Base-by-base conservation (phyloP, 2,888 invertebrate species). In the Glyphotaelius pellucidus region DNA sequence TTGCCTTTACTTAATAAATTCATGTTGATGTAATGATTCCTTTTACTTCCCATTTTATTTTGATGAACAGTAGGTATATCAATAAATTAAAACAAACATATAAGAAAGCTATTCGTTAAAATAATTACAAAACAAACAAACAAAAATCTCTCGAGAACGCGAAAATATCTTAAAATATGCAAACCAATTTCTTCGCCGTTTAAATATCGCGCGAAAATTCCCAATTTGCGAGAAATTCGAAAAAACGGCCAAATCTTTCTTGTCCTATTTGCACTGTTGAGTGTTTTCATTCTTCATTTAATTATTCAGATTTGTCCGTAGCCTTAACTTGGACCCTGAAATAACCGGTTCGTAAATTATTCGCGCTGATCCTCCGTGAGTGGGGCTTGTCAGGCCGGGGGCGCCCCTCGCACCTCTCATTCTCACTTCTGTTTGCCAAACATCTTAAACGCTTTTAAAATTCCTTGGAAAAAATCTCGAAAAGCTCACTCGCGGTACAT, bases 311-410 rank as follows among this genome's bases (percentile, higher is more conserved):
- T 87, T 87, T 87, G 87, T 47, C 52, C 52, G 30, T 31, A 14
- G 67, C 52, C 35, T 90, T 35, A 47, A 38, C 84, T 67, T 35
- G 31, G 35, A 90, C 52, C 84, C 90, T 25, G 52, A 84, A 90
- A 84, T 79, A 85, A 67, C 67, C 32, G 79, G 30, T 25, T 85
- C 84, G 85, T 90, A 84, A 84, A 90, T 90, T 84, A 84, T 90
- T 84, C 42, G 32, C 32, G 9, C 83, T 90, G 83, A 83, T 90
- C 83, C 84, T 32, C 52, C 35, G 84, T 52, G 30, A 32, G 84
- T 31, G 42, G 83, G 67, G 90, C n/a, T 47, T 31, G 80, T 81
- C 67, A 67, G 67, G 7, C 67, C 67, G 9, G 67, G 67, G 67
- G 25, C 5, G 35, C 7, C 67, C 11, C 80, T 89, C 19, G 42